Base-by-base conservation (phyloP, 2,888 invertebrate species). In the Micoletzkya japonica region DNA sequence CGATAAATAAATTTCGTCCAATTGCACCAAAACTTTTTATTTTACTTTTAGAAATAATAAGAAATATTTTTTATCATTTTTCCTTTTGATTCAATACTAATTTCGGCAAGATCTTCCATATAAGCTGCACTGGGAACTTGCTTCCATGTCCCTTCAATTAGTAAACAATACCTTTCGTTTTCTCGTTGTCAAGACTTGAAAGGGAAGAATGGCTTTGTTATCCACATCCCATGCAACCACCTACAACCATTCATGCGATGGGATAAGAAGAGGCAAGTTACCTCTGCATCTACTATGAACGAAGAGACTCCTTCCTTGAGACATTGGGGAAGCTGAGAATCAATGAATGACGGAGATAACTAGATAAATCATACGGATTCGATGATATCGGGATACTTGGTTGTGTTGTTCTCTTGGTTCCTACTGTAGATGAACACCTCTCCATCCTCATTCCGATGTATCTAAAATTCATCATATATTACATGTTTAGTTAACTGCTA, bases 321-420 rank as follows among this genome's bases (percentile, higher is more conserved):
- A 50, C 73, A 76, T 7, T 82, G 69, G 75, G 50, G n/a, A 77
- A 83, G 49, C 74, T 74, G 49, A 59, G 71, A 60, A 44, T 36
- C 3, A 30, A 58, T 60, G 49, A 59, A 49, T 44, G 56, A n/a
- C n/a, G n/a, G n/a, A n/a, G n/a, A n/a, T n/a, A n/a, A 20, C 20
- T n/a, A n/a, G n/a, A n/a, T n/a, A n/a, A n/a, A n/a, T n/a, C n/a
- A n/a, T n/a, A n/a, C n/a, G n/a, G n/a, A n/a, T 39, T n/a, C 77
- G 76, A 96, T 90, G 50, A 98, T 89, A 88, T 98, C 98, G 0
- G 98, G 98, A 89, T 95, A 98, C 86, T 98, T 98, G 70, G 90
- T 89, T 0, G 94, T 94, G 86, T 93, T 93, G 86, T 95, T 91
- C 87, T 95, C 94, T 86, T 96, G 96, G 89, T 97, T 98, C 70